phyloP scores from a whole-genome alignment of 2,797 vertebrate species.

The Crenichthys baileyi region DNA sequence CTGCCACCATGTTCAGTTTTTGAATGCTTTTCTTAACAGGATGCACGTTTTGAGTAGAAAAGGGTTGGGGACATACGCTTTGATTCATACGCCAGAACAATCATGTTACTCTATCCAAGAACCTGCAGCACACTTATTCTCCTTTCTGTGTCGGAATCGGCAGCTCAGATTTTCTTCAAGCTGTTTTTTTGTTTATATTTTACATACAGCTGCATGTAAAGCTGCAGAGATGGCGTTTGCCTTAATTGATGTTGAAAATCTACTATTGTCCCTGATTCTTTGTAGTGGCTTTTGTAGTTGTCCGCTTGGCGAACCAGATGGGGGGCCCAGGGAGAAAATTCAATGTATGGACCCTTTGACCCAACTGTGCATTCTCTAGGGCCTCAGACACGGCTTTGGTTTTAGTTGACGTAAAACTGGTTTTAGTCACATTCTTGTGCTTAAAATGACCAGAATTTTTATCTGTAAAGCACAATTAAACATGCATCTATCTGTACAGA shows the following conservation, averaged over 20 bases:
- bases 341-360: neutral
- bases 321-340: neutral
- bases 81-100: neutral
- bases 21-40: neutral
- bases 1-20: no score
- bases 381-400: neutral
- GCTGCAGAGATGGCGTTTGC: neutral
- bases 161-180: neutral
- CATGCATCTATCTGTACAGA: neutral
- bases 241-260: neutral
- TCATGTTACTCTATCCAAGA: neutral
- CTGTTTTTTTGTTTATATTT: neutral
- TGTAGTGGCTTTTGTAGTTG: neutral
- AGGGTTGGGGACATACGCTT: neutral
- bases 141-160: neutral
- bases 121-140: neutral
- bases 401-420: neutral
- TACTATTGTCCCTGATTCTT: neutral
- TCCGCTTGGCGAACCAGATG: neutral
- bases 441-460: no score
- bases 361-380: neutral
- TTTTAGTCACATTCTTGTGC: neutral
- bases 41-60: neutral
- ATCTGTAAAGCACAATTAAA: neutral
- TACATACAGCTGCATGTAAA: conserved; percentile 9